These are phyloP conservation scores for Spialia ferax DNA, from an alignment of 2,888 invertebrate species.

Conservation along the genomic window DNA sequence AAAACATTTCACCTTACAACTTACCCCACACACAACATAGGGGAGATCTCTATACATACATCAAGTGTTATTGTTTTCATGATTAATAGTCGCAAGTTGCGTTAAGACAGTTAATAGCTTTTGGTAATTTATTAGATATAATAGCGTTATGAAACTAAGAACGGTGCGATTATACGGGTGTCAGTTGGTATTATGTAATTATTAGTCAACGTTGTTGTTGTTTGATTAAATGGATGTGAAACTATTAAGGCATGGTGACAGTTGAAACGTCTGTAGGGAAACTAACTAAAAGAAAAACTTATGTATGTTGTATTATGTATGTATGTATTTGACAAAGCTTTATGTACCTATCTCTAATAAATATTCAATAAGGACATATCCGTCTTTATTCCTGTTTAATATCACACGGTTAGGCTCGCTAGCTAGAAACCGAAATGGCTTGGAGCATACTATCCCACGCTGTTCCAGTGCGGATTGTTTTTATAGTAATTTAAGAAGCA, in stretches of 20 bases:
- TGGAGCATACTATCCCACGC: too few relatives aligned
- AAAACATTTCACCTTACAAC: slow-evolving; percentile 2
- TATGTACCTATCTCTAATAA: too few relatives aligned
- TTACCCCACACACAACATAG: slow-evolving; percentile 7
- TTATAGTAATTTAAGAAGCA: too few relatives aligned
- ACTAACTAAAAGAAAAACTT: background rate
- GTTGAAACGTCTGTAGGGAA: background rate
- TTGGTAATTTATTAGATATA: slow-evolving; percentile 54
- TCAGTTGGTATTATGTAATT: slow-evolving; percentile 32
- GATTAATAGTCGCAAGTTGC: slow-evolving; percentile 56
- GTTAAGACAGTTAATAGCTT: slow-evolving; percentile 54
- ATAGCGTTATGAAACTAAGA: slow-evolving; percentile 46
- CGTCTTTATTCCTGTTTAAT: too few relatives aligned
- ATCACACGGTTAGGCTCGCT: too few relatives aligned
- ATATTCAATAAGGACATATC: too few relatives aligned
- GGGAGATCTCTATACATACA: slow-evolving; percentile 23
- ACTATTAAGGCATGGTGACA: background rate
- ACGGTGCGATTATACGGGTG: slow-evolving; percentile 47
- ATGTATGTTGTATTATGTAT: too few relatives aligned
- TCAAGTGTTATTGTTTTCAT: slow-evolving; percentile 52
- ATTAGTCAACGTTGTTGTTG: slow-evolving; percentile 33
- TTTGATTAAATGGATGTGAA: slow-evolving; percentile 32
- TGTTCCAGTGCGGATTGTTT: too few relatives aligned
- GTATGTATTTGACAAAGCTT: too few relatives aligned
- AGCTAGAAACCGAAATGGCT: too few relatives aligned